Conservation (phyloP, 2,888 invertebrate species). For the Oeneis ivallda region DNA sequence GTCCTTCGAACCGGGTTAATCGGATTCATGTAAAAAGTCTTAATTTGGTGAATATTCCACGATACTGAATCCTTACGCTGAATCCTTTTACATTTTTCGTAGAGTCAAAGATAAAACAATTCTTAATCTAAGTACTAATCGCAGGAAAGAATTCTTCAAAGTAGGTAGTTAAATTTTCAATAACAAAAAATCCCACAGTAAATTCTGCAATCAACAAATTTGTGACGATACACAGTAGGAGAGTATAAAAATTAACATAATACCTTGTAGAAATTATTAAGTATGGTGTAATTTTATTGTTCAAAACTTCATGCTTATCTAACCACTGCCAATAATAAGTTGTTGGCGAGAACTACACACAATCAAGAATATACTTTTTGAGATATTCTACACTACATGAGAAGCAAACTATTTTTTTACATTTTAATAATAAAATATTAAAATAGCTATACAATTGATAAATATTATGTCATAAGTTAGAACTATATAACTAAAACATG, state of each 20-base stretch:
- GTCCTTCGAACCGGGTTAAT: too few species aligned
- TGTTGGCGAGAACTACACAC: constrained; percentile 7
- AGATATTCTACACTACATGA: neutral
- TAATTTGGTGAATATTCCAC: too few species aligned
- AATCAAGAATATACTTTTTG: neutral
- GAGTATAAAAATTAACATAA: neutral
- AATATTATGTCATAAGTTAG: constrained; percentile 13
- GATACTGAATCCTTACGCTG: too few species aligned
- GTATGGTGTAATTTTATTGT: neutral
- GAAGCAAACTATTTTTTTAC: constrained; percentile 3
- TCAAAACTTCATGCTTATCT: constrained; percentile 19
- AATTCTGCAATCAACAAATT: neutral
- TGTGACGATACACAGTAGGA: neutral
- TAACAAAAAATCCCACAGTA: too few species aligned
- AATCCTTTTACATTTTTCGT: too few species aligned
- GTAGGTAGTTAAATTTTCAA: too few species aligned
- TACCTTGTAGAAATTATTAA: neutral
- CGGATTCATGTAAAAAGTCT: too few species aligned
- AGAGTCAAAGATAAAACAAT: too few species aligned
- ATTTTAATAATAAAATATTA: neutral
- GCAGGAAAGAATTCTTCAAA: too few species aligned
- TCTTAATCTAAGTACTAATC: too few species aligned
- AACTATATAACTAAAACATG: constrained; percentile 36
- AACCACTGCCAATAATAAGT: constrained; percentile 3
- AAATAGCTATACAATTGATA: neutral